Percentiles rank a stretch among this genome's conserved stretches.
Conservation (phyloP, 2,113 vertebrate species). For the Lethenteron camtschaticum region DNA sequence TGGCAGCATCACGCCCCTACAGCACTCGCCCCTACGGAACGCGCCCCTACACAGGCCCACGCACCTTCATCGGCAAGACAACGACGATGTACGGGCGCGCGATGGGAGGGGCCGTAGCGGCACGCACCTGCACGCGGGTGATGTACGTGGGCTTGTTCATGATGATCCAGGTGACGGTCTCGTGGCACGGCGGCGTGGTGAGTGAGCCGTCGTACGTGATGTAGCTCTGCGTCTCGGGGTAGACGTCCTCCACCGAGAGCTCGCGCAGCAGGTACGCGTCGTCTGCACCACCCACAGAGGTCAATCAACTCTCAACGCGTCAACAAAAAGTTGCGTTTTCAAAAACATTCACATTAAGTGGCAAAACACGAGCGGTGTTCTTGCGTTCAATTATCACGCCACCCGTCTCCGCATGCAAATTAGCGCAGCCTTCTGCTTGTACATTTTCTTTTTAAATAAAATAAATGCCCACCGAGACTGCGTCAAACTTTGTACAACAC, state of each 20-base stretch:
- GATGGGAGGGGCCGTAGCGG: background rate
- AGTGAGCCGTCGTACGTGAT: constrained; percentile 95
- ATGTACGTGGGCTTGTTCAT: constrained; percentile 99
- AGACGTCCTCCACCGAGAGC: constrained; percentile 86
- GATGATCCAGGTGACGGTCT: constrained; percentile 90
- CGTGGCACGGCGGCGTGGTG: constrained; percentile 89
- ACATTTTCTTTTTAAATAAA: no score
- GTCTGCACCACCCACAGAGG: constrained; percentile 24
- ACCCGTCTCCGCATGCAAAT: no score
- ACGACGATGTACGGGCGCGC: no score
- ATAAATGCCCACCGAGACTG: no score
- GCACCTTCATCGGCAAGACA: no score
- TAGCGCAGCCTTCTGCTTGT: no score
- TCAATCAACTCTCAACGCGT: constrained; percentile 10
- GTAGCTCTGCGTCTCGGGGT: constrained; percentile 85
- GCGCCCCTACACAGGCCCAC: no score
- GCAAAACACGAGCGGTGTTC: no score
- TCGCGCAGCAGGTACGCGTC: constrained; percentile 87
- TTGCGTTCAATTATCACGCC: no score
- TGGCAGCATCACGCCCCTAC: no score
- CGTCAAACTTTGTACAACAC: no score
- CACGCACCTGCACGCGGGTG: constrained; percentile 88
- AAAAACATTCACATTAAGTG: constrained; percentile 7
- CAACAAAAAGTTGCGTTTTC: background rate
- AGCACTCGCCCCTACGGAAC: no score